Evolutionary conservation across 2,113 vertebrate species (phyloP), one percentile per base, ranked within the genome.

Genomic region (Pseudorasbora parva): DNA sequence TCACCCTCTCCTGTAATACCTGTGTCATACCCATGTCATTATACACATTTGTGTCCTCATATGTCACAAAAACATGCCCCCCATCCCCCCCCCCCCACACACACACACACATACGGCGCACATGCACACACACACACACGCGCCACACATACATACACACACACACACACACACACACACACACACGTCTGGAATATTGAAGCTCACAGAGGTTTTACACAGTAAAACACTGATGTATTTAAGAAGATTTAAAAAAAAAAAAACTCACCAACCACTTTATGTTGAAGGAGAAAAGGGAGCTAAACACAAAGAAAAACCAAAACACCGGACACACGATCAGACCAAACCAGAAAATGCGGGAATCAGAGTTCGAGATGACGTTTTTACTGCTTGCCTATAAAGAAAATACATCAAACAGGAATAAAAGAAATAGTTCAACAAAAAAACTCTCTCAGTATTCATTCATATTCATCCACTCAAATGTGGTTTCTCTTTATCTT

Each of bases 341-440:
- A n/a, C 97, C 98, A 0, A 99, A 82, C 98, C 98, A 99, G 92
- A 99, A 99, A 85, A 99, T 95, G 37, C 90, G 93, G 0, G 97
- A 96, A 81, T 99, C 97, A 0, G 97, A 95, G 71, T 94, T 93
- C 0, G 95, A 95, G 0, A 92, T 45, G 0, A 11, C 76, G 73
- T 92, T 96, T 43, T 64, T 92, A 30, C 94, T 87, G 0, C 66
- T 25, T 25, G 21, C 89, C 91, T 95, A 84, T 11, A 77, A n/a
- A 89, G 82, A 62, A 2, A 51, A 82, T 49, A 68, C 11, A 25
- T 3, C 1, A 25, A 45, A 59, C 3, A 33, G 8, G 8, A 19
- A 37, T 66, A 19, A 37, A 33, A 66, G 30, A 19, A 41, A 43
- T 12, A n/a, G 21, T 43, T 69, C 37, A 41, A n/a, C 11, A n/a